Evolutionary conservation across 2,113 vertebrate genomes (phyloP).

Genomic region (Rattus norvegicus): GRCr8 NC_086035.1:80745501-80746000

Average conservation of each 20-base stretch:
- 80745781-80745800: background rate
- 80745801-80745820: background rate
- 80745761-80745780: background rate
- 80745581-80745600: background rate
- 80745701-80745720: slow-evolving; percentile 1
- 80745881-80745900: background rate
- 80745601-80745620: background rate
- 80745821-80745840: slow-evolving; percentile 34
- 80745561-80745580: background rate
- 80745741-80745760: background rate
- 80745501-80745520: too few species aligned
- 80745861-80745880: slow-evolving; percentile 31
- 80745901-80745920: background rate
- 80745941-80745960: slow-evolving; percentile 3
- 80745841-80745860: background rate
- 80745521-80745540: background rate
- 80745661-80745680: slow-evolving; percentile 5
- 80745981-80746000: background rate
- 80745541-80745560: background rate
- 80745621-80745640: background rate
- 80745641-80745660: slow-evolving; percentile 43
- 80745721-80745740: slow-evolving; percentile 6
- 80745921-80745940: background rate
- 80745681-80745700: background rate
- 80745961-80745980: background rate